Conservation (phyloP, 2,113 vertebrate species). For the Crocuta crocuta region DNA sequence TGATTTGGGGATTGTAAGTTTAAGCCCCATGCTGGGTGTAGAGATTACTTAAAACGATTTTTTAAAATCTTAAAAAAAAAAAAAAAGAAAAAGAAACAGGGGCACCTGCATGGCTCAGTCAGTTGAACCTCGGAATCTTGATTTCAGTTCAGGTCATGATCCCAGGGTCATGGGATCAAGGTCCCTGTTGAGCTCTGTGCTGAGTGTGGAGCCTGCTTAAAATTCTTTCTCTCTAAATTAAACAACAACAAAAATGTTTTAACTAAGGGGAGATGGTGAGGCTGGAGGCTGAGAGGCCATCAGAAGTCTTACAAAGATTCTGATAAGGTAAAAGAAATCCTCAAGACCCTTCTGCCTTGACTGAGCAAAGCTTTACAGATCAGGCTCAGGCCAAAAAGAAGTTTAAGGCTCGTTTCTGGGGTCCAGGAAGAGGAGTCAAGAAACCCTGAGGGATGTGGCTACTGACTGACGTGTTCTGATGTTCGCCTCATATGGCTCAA, state of each 20-base stretch:
- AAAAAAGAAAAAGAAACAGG: neutral
- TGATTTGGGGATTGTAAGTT: neutral
- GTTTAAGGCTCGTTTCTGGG: neutral
- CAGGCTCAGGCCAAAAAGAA: neutral
- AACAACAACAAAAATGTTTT: neutral
- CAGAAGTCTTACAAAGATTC: neutral
- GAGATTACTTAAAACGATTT: neutral
- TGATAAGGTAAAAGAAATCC: neutral
- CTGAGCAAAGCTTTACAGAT: neutral
- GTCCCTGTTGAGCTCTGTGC: no score
- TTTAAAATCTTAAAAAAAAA: neutral
- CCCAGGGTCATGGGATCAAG: no score
- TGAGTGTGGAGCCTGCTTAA: no score
- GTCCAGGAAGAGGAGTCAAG: neutral
- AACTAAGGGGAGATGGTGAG: neutral
- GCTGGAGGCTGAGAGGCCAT: neutral
- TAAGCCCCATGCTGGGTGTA: neutral
- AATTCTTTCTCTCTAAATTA: no score
- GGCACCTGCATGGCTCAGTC: no score
- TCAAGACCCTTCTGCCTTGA: neutral
- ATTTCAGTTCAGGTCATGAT: no score
- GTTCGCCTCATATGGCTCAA: neutral
- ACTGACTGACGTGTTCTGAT: accelerated
- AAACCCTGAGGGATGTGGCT: neutral
- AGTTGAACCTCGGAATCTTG: no score